These are phyloP conservation scores for Champsocephalus gunnari DNA, from an alignment of 2,797 vertebrate genomes.

Conservation along the genomic window DNA sequence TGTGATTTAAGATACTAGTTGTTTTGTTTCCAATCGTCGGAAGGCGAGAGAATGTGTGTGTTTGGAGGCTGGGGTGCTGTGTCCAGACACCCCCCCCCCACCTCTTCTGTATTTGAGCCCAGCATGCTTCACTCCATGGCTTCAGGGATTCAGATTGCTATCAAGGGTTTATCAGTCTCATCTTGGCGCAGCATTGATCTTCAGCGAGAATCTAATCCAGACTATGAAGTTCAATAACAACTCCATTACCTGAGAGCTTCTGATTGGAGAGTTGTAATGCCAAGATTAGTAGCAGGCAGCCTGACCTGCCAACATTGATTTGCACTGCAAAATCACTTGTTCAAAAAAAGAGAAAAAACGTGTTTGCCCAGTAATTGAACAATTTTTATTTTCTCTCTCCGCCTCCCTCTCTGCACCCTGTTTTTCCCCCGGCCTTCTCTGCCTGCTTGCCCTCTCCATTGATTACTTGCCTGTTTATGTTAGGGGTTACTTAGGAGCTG, in stretches of 20 bases:
- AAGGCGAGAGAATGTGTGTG: slow-evolving; percentile 45
- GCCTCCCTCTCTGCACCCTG: slow-evolving; percentile 76
- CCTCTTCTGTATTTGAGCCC: slow-evolving; percentile 85
- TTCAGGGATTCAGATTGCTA: slow-evolving; percentile 98
- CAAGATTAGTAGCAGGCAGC: slow-evolving; percentile 98
- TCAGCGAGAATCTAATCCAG: slow-evolving; percentile 98
- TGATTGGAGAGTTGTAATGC: slow-evolving; percentile 99
- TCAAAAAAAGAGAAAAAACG: slow-evolving; percentile 90
- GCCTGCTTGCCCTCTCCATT: slow-evolving; percentile 87
- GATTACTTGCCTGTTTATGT: slow-evolving; percentile 95
- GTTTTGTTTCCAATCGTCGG: slow-evolving; percentile 57
- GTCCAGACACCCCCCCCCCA: slow-evolving; percentile 67
- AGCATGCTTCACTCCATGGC: slow-evolving; percentile 90
- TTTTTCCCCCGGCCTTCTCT: slow-evolving; percentile 69
- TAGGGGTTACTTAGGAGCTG: slow-evolving; percentile 88
- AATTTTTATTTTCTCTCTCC: slow-evolving; percentile 92
- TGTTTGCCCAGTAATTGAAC: slow-evolving; percentile 97
- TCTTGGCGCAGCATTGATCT: slow-evolving; percentile 98
- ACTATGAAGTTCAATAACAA: slow-evolving; percentile 99
- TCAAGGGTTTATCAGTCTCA: slow-evolving; percentile 99
- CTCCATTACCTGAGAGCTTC: slow-evolving; percentile 97
- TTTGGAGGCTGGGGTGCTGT: slow-evolving; percentile 21
- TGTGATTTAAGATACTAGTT: slow-evolving; percentile 48
- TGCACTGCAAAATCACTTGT: slow-evolving; percentile 98
- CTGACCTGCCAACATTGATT: slow-evolving; percentile 99